phyloP scores from a whole-genome alignment of 2,888 invertebrate genomes.

The Eledona agricola region DNA sequence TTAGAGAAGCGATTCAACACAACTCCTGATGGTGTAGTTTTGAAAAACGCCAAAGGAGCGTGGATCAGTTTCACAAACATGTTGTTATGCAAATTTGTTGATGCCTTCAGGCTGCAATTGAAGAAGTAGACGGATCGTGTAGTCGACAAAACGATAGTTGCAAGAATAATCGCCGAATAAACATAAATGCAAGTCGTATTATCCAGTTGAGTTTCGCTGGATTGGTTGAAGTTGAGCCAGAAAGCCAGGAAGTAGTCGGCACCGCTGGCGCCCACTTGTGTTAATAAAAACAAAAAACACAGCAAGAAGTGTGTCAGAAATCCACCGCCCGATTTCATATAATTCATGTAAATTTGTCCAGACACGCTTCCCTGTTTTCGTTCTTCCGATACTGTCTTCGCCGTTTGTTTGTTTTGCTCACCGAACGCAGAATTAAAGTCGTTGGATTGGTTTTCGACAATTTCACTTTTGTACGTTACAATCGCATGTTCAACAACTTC shows the following conservation, averaged over 20 bases:
- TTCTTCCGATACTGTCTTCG: conserved; percentile 49
- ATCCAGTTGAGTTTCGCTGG: neutral
- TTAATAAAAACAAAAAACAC: conserved; percentile 67
- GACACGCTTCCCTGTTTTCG: conserved; percentile 67
- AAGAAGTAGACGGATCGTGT: conserved; percentile 64
- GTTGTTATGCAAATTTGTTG: conserved; percentile 64
- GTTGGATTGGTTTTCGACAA: conserved; percentile 2
- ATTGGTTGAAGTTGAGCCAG: conserved; percentile 63
- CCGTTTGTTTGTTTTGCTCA: conserved; percentile 40
- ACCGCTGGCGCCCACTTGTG: conserved; percentile 76
- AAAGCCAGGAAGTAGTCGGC: conserved; percentile 81
- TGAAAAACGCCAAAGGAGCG: conserved; percentile 72
- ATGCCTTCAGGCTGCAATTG: conserved; percentile 63
- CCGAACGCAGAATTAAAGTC: conserved; percentile 9
- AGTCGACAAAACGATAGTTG: conserved; percentile 53
- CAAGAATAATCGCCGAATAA: conserved; percentile 50
- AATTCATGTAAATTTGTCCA: conserved; percentile 68
- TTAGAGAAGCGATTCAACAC: conserved; percentile 76
- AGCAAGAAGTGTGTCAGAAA: conserved; percentile 59
- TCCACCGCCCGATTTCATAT: conserved; percentile 76
- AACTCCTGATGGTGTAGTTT: conserved; percentile 69
- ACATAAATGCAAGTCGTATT: conserved; percentile 46
- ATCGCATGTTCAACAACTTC: neutral
- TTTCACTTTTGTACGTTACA: conserved; percentile 7
- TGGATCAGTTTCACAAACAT: conserved; percentile 65